Evolutionary conservation across 2,888 invertebrate species (phyloP), one percentile per base, ranked within the genome.

Genomic region (Sarcophaga variegata): DNA sequence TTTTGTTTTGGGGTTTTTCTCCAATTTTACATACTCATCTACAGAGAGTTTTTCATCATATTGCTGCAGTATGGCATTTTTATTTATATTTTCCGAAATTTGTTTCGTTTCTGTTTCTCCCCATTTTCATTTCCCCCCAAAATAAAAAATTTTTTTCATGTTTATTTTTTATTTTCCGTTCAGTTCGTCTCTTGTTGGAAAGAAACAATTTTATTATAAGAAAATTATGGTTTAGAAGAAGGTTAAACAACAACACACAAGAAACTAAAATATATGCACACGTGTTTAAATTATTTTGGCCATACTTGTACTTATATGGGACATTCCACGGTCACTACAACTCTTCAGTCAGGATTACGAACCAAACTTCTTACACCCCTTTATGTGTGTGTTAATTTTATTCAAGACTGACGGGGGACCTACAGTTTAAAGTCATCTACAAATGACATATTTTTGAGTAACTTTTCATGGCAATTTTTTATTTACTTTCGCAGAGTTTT

Each of bases 71-170:
- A 71, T 77, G 76, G 84, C 64, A 71, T 85, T 85, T 83, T 76
- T 85, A 85, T 85, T 85, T 85, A 81, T 76, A 76, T 85, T 71
- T 85, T 27, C 37, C 59, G 59, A 78, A 82, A 77, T 78, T 71
- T 82, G 17, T 64, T 77, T 82, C 22, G 17, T 45, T 78, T 37
- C 62, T 83, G 74, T 79, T 74, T 62, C 0, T 6, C 67, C 49
- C 66, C 45, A 63, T 27, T 25, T 77, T 47, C 63, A 27, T 66
- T 70, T 75, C 4, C 37, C 37, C 37, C 37, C 8, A 37, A 37
- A 22, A 77, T n/a, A n/a, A 4, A 67, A 17, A 47, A 22, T 22
- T 60, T 62, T 49, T 49, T 27, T 78, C 11, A 45, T n/a, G n/a
- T 60, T 62, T 49, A 45, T 27, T 77, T 78, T 83, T 66, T 20